These are phyloP conservation scores for Stenoptilia bipunctidactyla DNA, from an alignment of 2,888 invertebrate species.

Conservation along the genomic window DNA sequence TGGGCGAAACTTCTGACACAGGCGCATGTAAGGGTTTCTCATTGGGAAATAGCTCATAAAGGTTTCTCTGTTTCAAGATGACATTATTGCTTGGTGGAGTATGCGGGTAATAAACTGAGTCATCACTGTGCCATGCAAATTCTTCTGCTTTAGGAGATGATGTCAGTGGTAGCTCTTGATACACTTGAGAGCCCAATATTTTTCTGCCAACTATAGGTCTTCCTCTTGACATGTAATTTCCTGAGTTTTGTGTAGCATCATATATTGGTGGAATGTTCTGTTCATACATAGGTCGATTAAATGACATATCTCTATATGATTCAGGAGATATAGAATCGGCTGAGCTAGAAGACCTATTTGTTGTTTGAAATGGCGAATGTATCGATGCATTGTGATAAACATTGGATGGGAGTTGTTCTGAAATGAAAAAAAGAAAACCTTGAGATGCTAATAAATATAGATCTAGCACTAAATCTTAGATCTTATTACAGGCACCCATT, in stretches of 20 bases:
- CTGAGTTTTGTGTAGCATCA: not conserved
- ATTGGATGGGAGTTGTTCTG: constrained; percentile 24
- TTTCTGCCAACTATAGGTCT: constrained; percentile 46
- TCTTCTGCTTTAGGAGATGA: constrained; percentile 9
- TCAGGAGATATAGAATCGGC: constrained; percentile 52
- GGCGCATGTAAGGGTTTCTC: constrained; percentile 28
- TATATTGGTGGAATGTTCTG: not conserved
- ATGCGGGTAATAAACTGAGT: constrained; percentile 10
- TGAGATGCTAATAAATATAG: too few relatives aligned
- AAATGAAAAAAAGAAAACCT: constrained; percentile 15
- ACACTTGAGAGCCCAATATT: constrained; percentile 20
- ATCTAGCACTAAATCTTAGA: too few relatives aligned
- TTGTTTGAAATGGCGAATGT: constrained; percentile 25
- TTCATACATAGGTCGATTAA: constrained; percentile 7
- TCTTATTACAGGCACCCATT: too few relatives aligned
- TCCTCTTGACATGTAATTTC: constrained; percentile 17
- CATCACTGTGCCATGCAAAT: constrained; percentile 11
- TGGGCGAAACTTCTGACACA: constrained; percentile 14
- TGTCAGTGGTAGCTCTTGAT: constrained; percentile 10
- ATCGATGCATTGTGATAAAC: constrained; percentile 3
- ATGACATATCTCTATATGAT: constrained; percentile 30
- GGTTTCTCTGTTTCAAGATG: constrained; percentile 14
- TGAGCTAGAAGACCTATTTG: constrained; percentile 45
- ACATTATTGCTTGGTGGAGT: constrained; percentile 23
- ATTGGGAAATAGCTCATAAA: constrained; percentile 41